Evolutionary conservation across 2,113 vertebrate species (phyloP), one percentile per base, ranked within the genome.

Genomic region (Cottus gobio): DNA sequence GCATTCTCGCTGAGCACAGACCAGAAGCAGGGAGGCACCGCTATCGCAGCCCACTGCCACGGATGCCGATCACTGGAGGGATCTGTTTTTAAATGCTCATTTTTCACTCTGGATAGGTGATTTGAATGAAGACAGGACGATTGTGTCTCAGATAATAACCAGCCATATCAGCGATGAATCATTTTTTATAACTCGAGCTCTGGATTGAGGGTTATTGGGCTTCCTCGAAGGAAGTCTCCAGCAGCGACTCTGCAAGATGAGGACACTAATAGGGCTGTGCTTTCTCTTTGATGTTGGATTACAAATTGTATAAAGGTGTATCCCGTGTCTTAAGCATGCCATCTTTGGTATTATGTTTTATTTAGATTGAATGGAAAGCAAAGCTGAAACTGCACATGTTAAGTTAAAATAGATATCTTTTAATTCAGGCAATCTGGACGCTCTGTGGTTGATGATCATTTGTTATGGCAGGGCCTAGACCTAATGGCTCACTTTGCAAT

Each of bases 1-100:
- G 89, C 89, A 60, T 85, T 91, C 77, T 87, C 82, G 6, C 69
- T 52, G 83, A 87, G 91, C 87, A 78, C 84, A 85, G 84, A 90
- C 74, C 85, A 73, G 76, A n/a, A 87, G 84, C 81, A 79, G 83
- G 85, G 71, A 87, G 84, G 76, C 66, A 26, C 58, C 30, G 74
- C 54, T 67, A 79, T 85, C 68, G 50, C 82, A 84, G 74, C 68
- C 84, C 83, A 69, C 72, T 39, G 76, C 64, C 70, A 87, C 58
- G 69, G 62, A 85, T 31, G 71, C 78, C 36, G 75, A 64, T 52
- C 71, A 22, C 63, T 58, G 79, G 46, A 71, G 16, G 67, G 69
- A 81, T 82, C 39, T 73, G 31, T 52, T 81, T 66, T n/a, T 4
- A 20, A 74, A 67, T n/a, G 48, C 8, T 64, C 4, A 0, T 54